Evolutionary conservation across 2,888 invertebrate species (phyloP).

Genomic region (Ommatoiulus sabulosus): DNA sequence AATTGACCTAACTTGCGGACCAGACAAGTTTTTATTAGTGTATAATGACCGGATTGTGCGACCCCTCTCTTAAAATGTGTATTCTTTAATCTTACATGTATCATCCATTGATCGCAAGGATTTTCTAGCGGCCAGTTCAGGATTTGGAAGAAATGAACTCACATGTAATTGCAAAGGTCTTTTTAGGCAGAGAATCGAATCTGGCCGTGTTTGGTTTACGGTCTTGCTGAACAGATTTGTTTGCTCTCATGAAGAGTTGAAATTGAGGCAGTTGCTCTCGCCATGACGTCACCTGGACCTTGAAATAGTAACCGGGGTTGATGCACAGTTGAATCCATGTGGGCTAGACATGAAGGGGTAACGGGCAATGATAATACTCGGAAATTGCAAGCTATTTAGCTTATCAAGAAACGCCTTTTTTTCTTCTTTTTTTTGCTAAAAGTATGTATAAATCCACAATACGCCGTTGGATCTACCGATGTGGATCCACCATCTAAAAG

Average conservation of each 20-base stretch:
- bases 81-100: too few species aligned
- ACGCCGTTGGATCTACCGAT: not conserved
- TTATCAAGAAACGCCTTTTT: not conserved
- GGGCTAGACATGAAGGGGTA: conserved; percentile 24
- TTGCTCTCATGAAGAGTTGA: not conserved
- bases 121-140: too few species aligned
- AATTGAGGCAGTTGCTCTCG: not conserved
- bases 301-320: conserved; percentile 41
- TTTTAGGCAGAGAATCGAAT: not conserved
- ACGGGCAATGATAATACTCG: not conserved
- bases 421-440: not conserved
- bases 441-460: not conserved
- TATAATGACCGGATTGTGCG: too few species aligned
- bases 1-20: too few species aligned
- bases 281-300: not conserved
- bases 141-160: too few species aligned
- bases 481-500: not conserved
- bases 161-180: not conserved
- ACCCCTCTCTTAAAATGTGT: too few species aligned
- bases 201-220: not conserved
- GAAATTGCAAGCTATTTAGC: not conserved
- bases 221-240: not conserved
- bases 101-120: too few species aligned
- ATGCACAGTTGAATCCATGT: conserved; percentile 42
- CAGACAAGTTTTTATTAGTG: too few species aligned